Evolutionary conservation across 2,797 vertebrate genomes (phyloP).

Genomic region (Apogon hyalosoma): DNA sequence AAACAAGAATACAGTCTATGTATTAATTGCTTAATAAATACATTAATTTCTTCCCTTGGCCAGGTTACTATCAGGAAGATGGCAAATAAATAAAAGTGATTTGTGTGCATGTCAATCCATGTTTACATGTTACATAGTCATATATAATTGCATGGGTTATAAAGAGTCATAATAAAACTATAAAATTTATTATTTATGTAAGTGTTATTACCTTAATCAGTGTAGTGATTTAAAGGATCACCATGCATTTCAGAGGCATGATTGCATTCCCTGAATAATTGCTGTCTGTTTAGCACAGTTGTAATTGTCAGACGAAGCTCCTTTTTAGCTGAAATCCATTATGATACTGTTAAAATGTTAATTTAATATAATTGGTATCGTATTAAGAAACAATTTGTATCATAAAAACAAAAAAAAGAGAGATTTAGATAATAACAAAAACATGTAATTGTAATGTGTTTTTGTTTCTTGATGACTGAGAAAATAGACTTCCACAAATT

Average conservation of each 20-base stretch:
- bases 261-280: slow-evolving; percentile 16
- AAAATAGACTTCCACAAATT: neutral
- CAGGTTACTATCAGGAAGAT: too few relatives aligned
- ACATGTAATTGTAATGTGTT: neutral
- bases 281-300: neutral
- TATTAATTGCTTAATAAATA: slow-evolving; percentile 12
- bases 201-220: slow-evolving; percentile 20
- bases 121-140: neutral
- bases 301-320: slow-evolving; percentile 1
- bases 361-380: slow-evolving; percentile 2
- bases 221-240: slow-evolving; percentile 12
- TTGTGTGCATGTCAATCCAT: neutral
- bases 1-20: neutral
- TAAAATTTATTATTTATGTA: slow-evolving; percentile 11
- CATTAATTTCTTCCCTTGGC: too few relatives aligned
- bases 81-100: neutral
- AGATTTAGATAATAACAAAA: neutral
- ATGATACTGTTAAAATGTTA: neutral
- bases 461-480: neutral
- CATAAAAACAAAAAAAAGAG: neutral
- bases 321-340: neutral
- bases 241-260: slow-evolving; percentile 13
- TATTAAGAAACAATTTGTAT: neutral
- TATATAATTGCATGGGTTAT: slow-evolving; percentile 1
- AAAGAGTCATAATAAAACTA: neutral